phyloP scores from a whole-genome alignment of 2,888 invertebrate species.

The Tholera decimalis region DNA sequence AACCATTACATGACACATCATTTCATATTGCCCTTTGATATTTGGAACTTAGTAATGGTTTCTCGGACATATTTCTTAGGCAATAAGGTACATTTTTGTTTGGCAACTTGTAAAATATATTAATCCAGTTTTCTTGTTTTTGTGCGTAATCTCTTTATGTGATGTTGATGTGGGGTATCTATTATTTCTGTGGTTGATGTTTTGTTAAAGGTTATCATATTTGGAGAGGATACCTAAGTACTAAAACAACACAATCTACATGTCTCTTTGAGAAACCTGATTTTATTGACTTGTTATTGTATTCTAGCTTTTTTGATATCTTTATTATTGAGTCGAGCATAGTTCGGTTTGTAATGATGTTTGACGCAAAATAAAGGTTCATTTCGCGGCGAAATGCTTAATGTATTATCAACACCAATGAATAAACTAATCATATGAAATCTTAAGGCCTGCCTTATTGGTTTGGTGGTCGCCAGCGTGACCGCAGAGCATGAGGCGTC shows the following conservation, averaged over 20 bases:
- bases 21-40: constrained; percentile 63
- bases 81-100: constrained; percentile 34
- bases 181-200: constrained; percentile 34
- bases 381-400: no score
- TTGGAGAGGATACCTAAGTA: constrained; percentile 1
- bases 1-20: constrained; percentile 57
- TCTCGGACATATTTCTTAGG: constrained; percentile 1
- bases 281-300: neutral
- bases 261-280: neutral
- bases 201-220: constrained; percentile 38
- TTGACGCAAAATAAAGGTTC: no score
- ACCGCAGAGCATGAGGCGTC: no score
- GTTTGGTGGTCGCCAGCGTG: no score
- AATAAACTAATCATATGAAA: no score
- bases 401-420: no score
- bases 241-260: neutral
- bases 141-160: constrained; percentile 44
- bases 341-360: neutral
- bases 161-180: constrained; percentile 40
- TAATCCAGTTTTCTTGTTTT: constrained; percentile 37
- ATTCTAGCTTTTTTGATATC: neutral
- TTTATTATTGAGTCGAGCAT: neutral
- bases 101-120: constrained; percentile 28
- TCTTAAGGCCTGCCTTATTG: no score
- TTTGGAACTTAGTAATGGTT: constrained; percentile 23